phyloP scores from a whole-genome alignment of 2,888 invertebrate genomes.

The Machimus atricapillus region DNA sequence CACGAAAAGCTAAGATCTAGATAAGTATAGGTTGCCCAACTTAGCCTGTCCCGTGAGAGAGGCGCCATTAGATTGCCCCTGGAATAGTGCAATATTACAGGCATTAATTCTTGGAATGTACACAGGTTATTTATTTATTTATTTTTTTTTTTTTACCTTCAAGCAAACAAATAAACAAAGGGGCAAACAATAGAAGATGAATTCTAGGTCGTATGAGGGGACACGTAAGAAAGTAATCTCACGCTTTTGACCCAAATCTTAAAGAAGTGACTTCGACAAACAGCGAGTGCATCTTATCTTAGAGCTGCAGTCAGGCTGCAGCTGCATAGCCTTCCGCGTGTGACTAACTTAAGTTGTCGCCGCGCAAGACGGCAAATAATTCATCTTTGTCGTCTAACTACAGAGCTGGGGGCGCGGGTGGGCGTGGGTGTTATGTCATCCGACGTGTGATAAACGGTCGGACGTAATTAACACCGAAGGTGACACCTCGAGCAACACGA shows the following conservation, averaged over 20 bases:
- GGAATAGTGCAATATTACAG: neutral
- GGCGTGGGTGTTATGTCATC: neutral
- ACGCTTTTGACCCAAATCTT: conserved; percentile 10
- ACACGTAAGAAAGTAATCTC: neutral
- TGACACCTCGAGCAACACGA: neutral
- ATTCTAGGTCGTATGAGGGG: neutral
- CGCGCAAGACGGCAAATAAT: neutral
- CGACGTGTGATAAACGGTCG: neutral
- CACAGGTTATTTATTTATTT: neutral
- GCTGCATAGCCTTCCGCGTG: neutral
- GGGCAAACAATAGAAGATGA: neutral
- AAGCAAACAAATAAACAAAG: neutral
- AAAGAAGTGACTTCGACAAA: neutral
- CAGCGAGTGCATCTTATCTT: neutral
- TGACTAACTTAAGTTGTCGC: neutral
- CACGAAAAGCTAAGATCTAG: neutral
- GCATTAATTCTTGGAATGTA: neutral
- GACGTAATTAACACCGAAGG: conserved; percentile 32
- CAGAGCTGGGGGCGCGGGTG: neutral
- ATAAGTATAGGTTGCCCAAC: neutral
- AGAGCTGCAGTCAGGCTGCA: neutral
- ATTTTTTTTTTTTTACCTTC: neutral
- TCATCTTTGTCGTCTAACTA: neutral
- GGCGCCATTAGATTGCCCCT: neutral
- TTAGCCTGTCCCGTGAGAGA: neutral